Percentiles rank a stretch among this genome's conserved stretches.
These are phyloP conservation scores for Cylas formicarius DNA, from an alignment of 1,140 invertebrate genomes.

Conservation along the genomic window DNA sequence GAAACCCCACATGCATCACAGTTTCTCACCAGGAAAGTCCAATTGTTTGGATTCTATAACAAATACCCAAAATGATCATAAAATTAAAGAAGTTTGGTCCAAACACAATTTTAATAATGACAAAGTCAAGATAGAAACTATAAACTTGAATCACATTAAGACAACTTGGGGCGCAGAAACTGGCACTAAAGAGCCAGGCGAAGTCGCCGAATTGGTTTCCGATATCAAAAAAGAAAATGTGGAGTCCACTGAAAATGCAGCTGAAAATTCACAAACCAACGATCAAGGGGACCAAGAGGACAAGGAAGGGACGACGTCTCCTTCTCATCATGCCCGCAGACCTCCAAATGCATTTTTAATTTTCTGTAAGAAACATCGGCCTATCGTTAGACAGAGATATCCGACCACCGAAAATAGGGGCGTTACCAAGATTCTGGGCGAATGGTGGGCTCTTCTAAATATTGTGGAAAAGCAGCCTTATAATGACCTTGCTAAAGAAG, in stretches of 20 bases:
- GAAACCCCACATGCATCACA: constrained; percentile 2
- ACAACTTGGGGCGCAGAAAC: constrained; percentile 22
- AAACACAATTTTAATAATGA: constrained; percentile 27
- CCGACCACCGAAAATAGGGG: constrained; percentile 83
- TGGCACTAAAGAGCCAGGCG: neutral
- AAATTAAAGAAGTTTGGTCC: constrained; percentile 31
- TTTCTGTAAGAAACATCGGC: constrained; percentile 86
- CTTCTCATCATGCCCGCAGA: constrained; percentile 71
- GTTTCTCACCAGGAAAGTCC: neutral
- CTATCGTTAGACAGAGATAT: constrained; percentile 76
- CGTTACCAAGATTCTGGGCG: constrained; percentile 88
- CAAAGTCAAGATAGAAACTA: constrained; percentile 21
- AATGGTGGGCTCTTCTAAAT: constrained; percentile 86
- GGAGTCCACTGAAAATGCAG: constrained; percentile 3
- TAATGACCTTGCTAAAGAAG: constrained; percentile 82
- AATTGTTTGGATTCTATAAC: neutral
- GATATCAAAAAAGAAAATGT: neutral
- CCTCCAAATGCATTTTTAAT: constrained; percentile 94
- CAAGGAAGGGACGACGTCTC: constrained; percentile 43
- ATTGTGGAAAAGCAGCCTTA: constrained; percentile 78
- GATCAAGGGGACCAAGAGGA: constrained; percentile 11
- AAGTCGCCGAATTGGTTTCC: neutral
- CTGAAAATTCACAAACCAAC: too few relatives aligned
- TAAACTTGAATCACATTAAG: constrained; percentile 19
- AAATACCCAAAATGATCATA: too few relatives aligned